phyloP scores from a whole-genome alignment of 2,113 vertebrate species.

The Psilopsiagon aymara region DNA sequence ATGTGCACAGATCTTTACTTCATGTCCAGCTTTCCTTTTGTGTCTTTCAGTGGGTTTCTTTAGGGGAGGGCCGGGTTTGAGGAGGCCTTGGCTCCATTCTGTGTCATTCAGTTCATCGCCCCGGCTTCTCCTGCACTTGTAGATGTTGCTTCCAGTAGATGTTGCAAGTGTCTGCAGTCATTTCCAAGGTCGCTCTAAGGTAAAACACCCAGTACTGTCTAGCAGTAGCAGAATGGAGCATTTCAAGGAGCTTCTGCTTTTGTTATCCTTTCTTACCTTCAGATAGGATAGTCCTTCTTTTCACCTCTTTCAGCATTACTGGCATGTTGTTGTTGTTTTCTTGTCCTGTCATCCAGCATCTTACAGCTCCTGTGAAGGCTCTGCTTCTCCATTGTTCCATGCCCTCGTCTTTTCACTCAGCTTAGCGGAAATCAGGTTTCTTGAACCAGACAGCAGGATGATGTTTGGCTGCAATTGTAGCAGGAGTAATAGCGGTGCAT shows the following conservation, averaged over 20 bases:
- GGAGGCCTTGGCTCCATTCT: background rate
- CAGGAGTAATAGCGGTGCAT: background rate
- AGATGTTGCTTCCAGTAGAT: background rate
- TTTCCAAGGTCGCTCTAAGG: background rate
- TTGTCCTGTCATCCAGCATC: background rate
- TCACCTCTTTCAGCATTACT: background rate
- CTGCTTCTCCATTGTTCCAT: background rate
- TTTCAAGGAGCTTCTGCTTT: background rate
- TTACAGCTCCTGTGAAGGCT: background rate
- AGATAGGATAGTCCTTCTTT: background rate
- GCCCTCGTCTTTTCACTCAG: background rate
- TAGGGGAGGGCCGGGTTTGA: background rate
- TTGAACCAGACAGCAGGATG: background rate
- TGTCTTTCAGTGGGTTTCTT: background rate
- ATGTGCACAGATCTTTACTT: background rate
- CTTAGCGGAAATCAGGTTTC: rapidly evolving
- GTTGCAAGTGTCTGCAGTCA: background rate
- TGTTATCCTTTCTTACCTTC: background rate
- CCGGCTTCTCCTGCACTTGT: background rate
- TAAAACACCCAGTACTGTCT: background rate
- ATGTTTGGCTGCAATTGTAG: rapidly evolving
- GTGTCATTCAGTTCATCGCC: background rate
- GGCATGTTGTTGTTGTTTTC: background rate
- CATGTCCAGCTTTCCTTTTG: background rate
- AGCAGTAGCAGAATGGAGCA: background rate